phyloP scores from a whole-genome alignment of 2,888 invertebrate species.

The Gymnoscelis rufifasciata region DNA sequence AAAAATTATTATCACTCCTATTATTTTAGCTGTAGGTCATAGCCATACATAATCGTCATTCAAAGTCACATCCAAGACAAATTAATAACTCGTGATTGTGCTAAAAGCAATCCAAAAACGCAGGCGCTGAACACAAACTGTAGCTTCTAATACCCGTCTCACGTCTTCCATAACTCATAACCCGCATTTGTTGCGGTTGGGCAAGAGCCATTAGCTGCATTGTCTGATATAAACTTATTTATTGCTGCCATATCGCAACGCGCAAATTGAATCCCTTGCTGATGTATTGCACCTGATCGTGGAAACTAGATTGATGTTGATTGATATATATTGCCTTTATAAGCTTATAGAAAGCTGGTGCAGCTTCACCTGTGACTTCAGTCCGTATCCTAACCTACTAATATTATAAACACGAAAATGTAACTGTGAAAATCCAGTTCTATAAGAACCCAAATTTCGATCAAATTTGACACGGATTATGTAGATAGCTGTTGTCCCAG shows the following conservation, averaged over 20 bases:
- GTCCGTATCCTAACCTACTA: no score
- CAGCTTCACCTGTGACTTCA: no score
- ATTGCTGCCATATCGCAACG: slow-evolving; percentile 20
- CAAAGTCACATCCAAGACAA: not conserved
- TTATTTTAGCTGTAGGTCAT: no score
- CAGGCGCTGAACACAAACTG: slow-evolving; percentile 13
- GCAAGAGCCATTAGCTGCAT: slow-evolving; percentile 21
- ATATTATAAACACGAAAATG: no score
- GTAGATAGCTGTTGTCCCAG: no score
- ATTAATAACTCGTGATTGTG: not conserved
- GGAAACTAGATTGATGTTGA: slow-evolving; percentile 14
- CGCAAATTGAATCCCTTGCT: slow-evolving; percentile 24
- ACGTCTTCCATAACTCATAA: slow-evolving; percentile 30
- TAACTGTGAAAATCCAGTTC: no score
- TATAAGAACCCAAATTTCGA: no score
- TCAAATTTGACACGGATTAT: no score
- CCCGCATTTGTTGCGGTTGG: slow-evolving; percentile 22
- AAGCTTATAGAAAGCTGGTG: not conserved
- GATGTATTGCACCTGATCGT: slow-evolving; percentile 20
- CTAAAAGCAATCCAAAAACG: not conserved
- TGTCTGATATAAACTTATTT: slow-evolving; percentile 25
- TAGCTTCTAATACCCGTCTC: slow-evolving; percentile 26
- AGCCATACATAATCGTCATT: no score
- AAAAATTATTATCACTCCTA: no score
- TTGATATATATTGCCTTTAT: slow-evolving; percentile 12